Base-by-base conservation (phyloP, 2,797 vertebrate genomes). In the Todus mexicanus region DNA sequence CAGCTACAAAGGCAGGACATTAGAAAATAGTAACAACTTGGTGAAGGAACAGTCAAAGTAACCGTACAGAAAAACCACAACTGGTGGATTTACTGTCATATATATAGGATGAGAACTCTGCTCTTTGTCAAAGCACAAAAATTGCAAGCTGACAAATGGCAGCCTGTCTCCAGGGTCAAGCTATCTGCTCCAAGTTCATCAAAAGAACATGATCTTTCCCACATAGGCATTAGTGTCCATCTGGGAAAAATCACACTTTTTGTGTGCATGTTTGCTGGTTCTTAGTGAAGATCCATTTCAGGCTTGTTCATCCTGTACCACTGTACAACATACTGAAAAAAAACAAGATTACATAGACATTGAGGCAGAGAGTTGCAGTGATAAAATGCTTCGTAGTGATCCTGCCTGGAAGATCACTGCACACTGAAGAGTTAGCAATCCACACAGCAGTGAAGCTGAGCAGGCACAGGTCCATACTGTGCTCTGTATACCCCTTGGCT, bases 401-500 rank as follows among this genome's bases (percentile, higher is more conserved):
- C 10, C 18, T 45, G 29, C 50, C 5, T 1, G 5, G 33, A 63
- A 50, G n/a, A 40, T 31, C n/a, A 16, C 2, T 33, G 57, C 33
- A 25, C 4, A 5, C 37, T 14, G 20, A 69, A 15, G 37, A 64
- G 18, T 35, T 18, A 35, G 21, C 27, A 59, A 31, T 8, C 17
- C 54, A 22, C 6, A 20, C 0, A 25, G 51, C 35, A 50, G 47
- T 16, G 60, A 69, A 16, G 38, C 47, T 38, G 43, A 83, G 33
- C 25, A 63, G 48, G 13, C 0, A 1, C 11, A 31, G 59, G 25
- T 12, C 40, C 2, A 4, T 53, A 50, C 12, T 42, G n/a, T 64
- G 59, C 50, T 56, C 6, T 25, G 33, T 0, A 0, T 33, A 33
- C 23, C 23, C 29, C 47, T 26, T 4, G 5, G 54, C 38, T 1